Evolutionary conservation across 2,113 vertebrate genomes (phyloP).

Genomic region (Rattus norvegicus): GRCr8 NC_086032.1:76384501-76385000

Average conservation of each 20-base stretch:
- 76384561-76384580: not conserved
- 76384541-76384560: not conserved
- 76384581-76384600: not conserved
- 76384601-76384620: not conserved
- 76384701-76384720: not conserved
- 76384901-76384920: not conserved
- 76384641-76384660: not conserved
- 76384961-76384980: not conserved
- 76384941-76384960: not conserved
- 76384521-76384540: too few species aligned
- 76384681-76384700: not conserved
- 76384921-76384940: not conserved
- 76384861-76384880: not conserved
- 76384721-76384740: not conserved
- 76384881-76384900: not conserved
- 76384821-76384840: not conserved
- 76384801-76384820: not conserved
- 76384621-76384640: not conserved
- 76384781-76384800: not conserved
- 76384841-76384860: not conserved
- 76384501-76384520: too few species aligned
- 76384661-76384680: not conserved
- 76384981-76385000: not conserved
- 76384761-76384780: not conserved
- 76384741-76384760: not conserved